Base-by-base conservation (phyloP, 2,113 vertebrate species). In the Cacatua alba region DNA sequence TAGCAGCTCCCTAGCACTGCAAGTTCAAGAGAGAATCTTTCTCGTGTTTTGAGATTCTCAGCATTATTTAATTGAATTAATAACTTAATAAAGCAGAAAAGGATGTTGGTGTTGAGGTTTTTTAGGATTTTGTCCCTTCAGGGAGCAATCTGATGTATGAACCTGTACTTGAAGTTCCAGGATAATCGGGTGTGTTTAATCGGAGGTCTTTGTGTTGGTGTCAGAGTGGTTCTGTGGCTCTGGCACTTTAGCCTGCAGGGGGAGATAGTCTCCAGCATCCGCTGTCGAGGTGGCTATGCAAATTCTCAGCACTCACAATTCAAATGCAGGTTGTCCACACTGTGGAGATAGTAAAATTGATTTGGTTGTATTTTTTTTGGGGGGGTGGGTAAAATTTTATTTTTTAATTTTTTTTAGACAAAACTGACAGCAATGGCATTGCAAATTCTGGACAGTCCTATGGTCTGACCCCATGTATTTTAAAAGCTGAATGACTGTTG, bases 371-470 rank as follows among this genome's bases (percentile, higher is more conserved):
- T 6, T 62, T 70, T 70, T 39, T 24, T 59, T 26, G 19, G 10
- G 2, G 6, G 29, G 10, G 20, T 0, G 15, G 12, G 0, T 4
- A 37, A 37, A 37, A 37, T 37, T 37, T 37, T 37, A 37, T 37
- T 37, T 37, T 9, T 37, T 37, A 7, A 37, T 37, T 37, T 37
- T 37, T 37, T 37, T 37, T 37, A 37, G 53, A 7, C 17, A 26
- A 33, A 28, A 18, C 17, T 43, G 71, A 19, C 35, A 5, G 67
- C 2, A 10, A 3, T 5, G 31, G 51, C 25, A 16, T 9, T 19
- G 46, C 4, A 26, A 16, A 39, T 8, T 41, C 57, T 6, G 41
- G 41, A 9, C n/a, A 5, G 39, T 26, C 17, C 33, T 46, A 43
- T 13, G 28, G 5, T 28, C 57, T 25, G 71, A 8, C 20, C 16